Percentiles rank a stretch among this genome's conserved stretches.
Conservation (phyloP, 2,888 invertebrate genomes). For the Luperina nickerlii region DNA sequence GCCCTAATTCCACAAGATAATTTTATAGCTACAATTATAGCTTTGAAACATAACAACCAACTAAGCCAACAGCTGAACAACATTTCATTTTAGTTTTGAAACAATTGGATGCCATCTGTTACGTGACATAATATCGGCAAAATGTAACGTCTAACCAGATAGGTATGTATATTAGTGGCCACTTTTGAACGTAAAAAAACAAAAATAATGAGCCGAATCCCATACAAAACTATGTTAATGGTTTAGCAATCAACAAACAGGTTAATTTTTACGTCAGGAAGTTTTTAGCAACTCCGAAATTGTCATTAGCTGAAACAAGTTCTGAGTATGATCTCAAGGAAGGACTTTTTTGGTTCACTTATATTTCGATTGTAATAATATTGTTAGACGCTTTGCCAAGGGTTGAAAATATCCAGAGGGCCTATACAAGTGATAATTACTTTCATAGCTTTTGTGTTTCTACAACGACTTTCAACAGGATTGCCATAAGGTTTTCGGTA, state of each 20-base stretch:
- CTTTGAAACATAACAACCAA: slow-evolving; percentile 40
- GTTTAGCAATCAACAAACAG: background rate
- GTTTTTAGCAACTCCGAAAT: background rate
- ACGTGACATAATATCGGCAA: slow-evolving; percentile 39
- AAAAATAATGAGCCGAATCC: background rate
- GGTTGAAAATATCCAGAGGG: background rate
- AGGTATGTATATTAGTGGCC: background rate
- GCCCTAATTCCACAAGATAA: slow-evolving; percentile 32
- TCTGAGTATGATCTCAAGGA: background rate
- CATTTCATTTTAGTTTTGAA: slow-evolving; percentile 59
- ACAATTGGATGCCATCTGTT: slow-evolving; percentile 52
- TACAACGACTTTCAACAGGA: background rate
- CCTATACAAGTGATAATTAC: background rate
- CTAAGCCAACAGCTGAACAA: slow-evolving; percentile 44
- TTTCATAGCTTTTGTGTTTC: background rate
- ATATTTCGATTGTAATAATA: background rate
- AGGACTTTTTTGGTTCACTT: no score
- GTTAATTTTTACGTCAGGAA: background rate
- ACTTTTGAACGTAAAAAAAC: background rate
- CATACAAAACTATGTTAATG: background rate
- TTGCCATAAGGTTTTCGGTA: background rate
- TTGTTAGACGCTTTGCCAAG: background rate
- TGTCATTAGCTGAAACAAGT: background rate
- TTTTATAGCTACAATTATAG: slow-evolving; percentile 37
- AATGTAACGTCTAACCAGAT: slow-evolving; percentile 18